Base-by-base conservation (phyloP, 2,888 invertebrate species). In the Platerodrilus igneus region DNA sequence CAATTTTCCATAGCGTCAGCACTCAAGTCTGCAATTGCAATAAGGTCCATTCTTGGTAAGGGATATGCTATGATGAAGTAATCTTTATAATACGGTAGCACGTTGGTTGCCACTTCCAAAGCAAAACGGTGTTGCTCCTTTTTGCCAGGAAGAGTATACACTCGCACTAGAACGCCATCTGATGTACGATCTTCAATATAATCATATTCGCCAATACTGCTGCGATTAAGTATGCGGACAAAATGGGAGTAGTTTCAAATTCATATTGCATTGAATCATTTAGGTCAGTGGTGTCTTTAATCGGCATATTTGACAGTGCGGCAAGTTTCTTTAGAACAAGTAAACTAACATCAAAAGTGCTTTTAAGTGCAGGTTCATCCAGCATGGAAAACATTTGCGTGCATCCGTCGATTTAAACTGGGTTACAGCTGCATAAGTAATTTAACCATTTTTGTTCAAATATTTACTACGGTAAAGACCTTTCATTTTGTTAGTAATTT, bases 1-100 rank as follows among this genome's bases (percentile, higher is more conserved):
- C 96, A 97, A 68, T 96, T 96, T 70, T 96, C 95, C 95, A 95
- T 95, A 37, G 95, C 94, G 53, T 91, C 93, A 46, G 87, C 85
- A 35, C 89, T 84, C 64, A 96, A 95, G 64, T 95, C 95, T 5
- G 94, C 86, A 60, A 97, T 88, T 9, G 95, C 95, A 57, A 97
- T 90, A 39, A 95, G 75, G 69, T 97, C 96, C 68, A 95, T 86
- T 68, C 97, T 97, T 14, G 94, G 93, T 47, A 97, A 69, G 1
- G 94, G 93, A 72, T 95, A 96, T 1, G 90, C 85, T 58, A 95
- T 87, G 48, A 86, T 81, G 68, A 96, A 96, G 68, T 95, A 96
- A 32, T 89, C 82, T 57, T 90, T 89, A 70, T 93, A 96, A 63
- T 88, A 97, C 1, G 93, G 90, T 38, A 97, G 70, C 9, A 91